These are phyloP conservation scores for Eupithecia subfuscata DNA, from an alignment of 2,888 invertebrate genomes.

Conservation along the genomic window DNA sequence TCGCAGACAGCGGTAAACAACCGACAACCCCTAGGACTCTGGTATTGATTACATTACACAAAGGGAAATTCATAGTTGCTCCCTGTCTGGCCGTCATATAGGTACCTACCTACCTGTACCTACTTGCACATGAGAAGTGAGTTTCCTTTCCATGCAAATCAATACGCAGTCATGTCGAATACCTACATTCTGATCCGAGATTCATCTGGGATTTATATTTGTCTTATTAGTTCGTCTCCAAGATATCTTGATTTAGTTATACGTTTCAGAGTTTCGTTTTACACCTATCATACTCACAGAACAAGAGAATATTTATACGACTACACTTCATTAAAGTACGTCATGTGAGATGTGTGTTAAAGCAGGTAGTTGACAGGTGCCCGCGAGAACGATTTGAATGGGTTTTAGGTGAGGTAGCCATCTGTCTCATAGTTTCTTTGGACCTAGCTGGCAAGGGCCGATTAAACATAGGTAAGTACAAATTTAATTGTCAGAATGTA, in stretches of 20 bases:
- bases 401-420: conserved; percentile 43
- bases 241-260: not conserved
- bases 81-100: conserved; percentile 48
- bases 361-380: conserved; percentile 41
- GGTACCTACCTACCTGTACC: not conserved
- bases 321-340: not conserved
- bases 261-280: not conserved
- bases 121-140: conserved; percentile 37
- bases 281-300: not conserved
- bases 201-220: conserved; percentile 20
- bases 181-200: conserved; percentile 13
- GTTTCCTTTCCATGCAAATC: conserved; percentile 49
- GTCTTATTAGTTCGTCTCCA: conserved; percentile 14
- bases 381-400: conserved; percentile 36
- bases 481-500: not conserved
- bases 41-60: conserved; percentile 63
- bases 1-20: conserved; percentile 30
- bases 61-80: conserved; percentile 57
- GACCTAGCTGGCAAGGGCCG: conserved; percentile 22
- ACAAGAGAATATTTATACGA: not conserved
- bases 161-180: conserved; percentile 31
- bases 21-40: conserved; percentile 44
- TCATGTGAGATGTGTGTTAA: conserved; percentile 16
- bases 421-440: conserved; percentile 34
- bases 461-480: not conserved